Evolutionary conservation across 37 sponge, comb jelly and placozoan genomes (phyloP).

Genomic region (Haliclona indistincta): DNA sequence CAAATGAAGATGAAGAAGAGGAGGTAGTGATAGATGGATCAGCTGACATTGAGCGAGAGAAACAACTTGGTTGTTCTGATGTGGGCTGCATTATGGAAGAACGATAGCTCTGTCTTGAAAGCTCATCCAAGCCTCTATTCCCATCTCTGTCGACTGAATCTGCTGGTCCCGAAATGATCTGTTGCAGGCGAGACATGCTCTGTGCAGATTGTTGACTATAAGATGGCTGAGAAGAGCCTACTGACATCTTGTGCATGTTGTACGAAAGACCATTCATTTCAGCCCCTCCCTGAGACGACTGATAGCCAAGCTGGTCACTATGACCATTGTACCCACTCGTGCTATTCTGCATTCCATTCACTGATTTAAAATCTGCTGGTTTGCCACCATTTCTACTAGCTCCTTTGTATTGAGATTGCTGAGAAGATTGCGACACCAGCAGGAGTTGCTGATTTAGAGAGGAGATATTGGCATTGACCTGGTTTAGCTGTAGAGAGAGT

Average conservation of each 20-base stretch:
- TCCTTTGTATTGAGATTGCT: too few relatives aligned
- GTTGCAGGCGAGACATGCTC: conserved; percentile 58
- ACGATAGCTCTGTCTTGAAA: neutral
- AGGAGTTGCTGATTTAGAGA: conserved; percentile 42
- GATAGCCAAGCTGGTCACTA: too few relatives aligned
- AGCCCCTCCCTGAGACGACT: neutral
- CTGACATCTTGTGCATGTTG: conserved; percentile 20
- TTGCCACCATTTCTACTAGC: too few relatives aligned
- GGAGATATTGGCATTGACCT: conserved; percentile 25
- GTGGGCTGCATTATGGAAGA: neutral
- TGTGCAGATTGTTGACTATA: conserved; percentile 31
- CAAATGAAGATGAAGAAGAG: neutral
- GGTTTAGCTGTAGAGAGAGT: conserved; percentile 1
- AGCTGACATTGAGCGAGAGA: neutral
- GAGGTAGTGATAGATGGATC: neutral
- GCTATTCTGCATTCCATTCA: too few relatives aligned
- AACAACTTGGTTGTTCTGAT: neutral
- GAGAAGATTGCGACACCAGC: conserved; percentile 30
- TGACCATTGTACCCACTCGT: too few relatives aligned
- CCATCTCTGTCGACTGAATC: neutral
- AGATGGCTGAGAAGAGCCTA: conserved; percentile 5
- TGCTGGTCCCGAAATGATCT: conserved; percentile 39
- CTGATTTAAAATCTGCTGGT: too few relatives aligned
- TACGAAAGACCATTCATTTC: neutral
- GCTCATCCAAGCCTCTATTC: neutral